Evolutionary conservation across 2,888 invertebrate species (phyloP).

Genomic region (Luperina testacea): DNA sequence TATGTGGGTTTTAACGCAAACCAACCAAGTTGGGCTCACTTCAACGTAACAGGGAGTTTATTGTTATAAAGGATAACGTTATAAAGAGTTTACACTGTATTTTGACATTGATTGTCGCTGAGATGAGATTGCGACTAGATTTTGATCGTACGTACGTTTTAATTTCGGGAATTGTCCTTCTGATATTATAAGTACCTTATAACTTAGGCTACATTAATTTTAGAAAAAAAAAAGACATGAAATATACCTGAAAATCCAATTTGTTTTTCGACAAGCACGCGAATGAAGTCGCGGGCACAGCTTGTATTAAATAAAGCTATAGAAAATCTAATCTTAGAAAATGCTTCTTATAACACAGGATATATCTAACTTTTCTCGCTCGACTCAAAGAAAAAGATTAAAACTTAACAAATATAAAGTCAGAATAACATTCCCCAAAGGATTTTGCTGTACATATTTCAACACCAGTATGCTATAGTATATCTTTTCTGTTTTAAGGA

Average conservation of each 20-base stretch:
- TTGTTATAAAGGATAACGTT: too few species aligned
- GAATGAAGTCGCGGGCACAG: background rate
- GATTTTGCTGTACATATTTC: constrained; percentile 27
- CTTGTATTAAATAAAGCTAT: background rate
- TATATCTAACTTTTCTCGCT: constrained; percentile 8
- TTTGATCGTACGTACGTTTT: background rate
- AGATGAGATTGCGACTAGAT: background rate
- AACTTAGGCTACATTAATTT: background rate
- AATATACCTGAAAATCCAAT: background rate
- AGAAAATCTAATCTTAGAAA: constrained; percentile 3
- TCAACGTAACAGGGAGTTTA: too few species aligned
- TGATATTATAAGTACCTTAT: background rate
- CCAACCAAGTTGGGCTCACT: too few species aligned
- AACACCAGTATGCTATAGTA: constrained; percentile 3
- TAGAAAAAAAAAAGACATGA: background rate
- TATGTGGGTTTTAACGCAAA: too few species aligned
- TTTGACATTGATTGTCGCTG: background rate
- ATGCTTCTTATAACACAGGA: background rate
- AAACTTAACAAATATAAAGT: constrained; percentile 19
- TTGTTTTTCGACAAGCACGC: background rate
- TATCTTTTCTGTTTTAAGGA: constrained; percentile 4
- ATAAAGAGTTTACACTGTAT: too few species aligned
- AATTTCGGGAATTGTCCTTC: background rate
- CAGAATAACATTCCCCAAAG: constrained; percentile 23
- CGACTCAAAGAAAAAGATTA: constrained; percentile 19